Evolutionary conservation across 2,113 vertebrate species (phyloP), one percentile per base, ranked within the genome.

Genomic region (Engystomops pustulosus): DNA sequence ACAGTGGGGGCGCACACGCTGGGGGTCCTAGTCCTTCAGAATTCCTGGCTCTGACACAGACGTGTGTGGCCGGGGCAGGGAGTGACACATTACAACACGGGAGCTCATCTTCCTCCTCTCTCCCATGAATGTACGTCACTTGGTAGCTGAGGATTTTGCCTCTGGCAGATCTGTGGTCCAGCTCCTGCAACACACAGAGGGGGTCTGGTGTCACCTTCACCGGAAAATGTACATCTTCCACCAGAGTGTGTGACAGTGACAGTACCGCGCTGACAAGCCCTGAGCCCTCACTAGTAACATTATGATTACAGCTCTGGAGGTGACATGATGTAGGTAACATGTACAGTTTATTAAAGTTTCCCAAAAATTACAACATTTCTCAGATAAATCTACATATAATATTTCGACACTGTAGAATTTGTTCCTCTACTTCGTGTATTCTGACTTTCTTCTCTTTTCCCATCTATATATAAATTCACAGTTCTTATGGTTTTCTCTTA

Each of bases 1-100:
- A 83, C 9, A 17, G 11, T 12, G 70, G 18, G 55, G 55, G 4
- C 2, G 23, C 38, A 83, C 81, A 83, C 3, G 15, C 25, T 4
- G 18, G 15, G 10, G 53, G 47, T 23, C 81, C 81, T 20, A 23
- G 38, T 47, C 81, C 81, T 7, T 25, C 5, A 4, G 36, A 32
- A 17, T 76, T 83, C 27, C 20, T 74, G 53, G 81, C 70, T 12
- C 41, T 65, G 55, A 83, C 44, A 18, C 81, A 83, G 47, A 83
- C 44, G 12, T 65, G 10, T 11, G 38, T 65, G 9, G 81, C 15
- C 17, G 17, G 9, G 20, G 53, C 15, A 10, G 81, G 81, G 18
- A 83, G 41, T 0, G 1, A 5, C 4, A 14, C 15, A 10, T 34
- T 49, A 67, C 81, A 83, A 45, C 55, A 65, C 9, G 51, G 20